Evolutionary conservation across 2,888 invertebrate species (phyloP), one percentile per base, ranked within the genome.

Genomic region (Phengaris arion): DNA sequence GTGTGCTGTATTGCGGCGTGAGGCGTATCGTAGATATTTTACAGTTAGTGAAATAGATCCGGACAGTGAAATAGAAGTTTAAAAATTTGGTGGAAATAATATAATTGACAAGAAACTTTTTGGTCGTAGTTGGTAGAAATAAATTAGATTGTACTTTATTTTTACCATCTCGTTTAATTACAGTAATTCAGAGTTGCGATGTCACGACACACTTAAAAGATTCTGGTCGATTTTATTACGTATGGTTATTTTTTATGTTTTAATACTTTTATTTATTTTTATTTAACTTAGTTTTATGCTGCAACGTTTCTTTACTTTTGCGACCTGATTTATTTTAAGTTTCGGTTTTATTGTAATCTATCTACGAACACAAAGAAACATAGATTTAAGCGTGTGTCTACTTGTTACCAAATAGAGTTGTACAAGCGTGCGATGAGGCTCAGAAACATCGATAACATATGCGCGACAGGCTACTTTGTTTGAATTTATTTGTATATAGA

Each of bases 321-420:
- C 93, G 93, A 93, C 93, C 93, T 93, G 93, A 93, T 92, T 92
- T 92, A 90, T 88, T 90, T 90, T 93, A 93, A 93, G 92, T 90
- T 89, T 88, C 86, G 77, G 77, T 78, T 77, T 78, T 76, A 78
- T 75, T 82, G 83, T 84, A 83, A 85, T 85, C 86, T 88, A 83
- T 86, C 85, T 83, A 80, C 81, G 82, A 82, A 80, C 79, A 80
- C 79, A 78, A 77, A 77, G 76, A 77, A 76, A 78, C 77, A 76
- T 81, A 78, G 80, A 78, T 76, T 72, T 81, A 83, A 81, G 85
- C 83, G 85, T 84, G 84, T 82, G 83, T 82, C 83, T 80, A 82
- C 82, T 82, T 82, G 88, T 88, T 89, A 89, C 88, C 89, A 86
- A 88, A 89, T 87, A 87, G 82, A 80, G 82, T 82, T 86, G 84